Percentiles rank a stretch among this genome's conserved stretches.
phyloP scores from a whole-genome alignment of 2,797 vertebrate species.

The Taenioides sp. region DNA sequence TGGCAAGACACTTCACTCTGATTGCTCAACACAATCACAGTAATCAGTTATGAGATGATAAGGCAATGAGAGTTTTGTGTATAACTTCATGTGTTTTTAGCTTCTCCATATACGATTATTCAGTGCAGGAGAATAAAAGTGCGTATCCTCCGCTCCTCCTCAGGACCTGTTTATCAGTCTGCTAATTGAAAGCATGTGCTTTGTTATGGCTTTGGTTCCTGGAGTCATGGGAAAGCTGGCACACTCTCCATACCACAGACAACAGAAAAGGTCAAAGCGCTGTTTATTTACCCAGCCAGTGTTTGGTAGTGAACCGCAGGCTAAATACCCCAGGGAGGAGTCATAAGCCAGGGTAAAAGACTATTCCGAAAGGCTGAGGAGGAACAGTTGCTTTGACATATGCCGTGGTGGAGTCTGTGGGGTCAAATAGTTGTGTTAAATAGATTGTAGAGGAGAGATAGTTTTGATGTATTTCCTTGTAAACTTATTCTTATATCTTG shows the following conservation, averaged over 20 bases:
- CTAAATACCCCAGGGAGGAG: background rate
- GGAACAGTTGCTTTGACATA: background rate
- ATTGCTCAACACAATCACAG: too few species aligned
- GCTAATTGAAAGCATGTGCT: constrained; percentile 56
- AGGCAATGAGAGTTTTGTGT: too few species aligned
- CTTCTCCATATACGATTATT: background rate
- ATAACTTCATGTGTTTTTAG: background rate
- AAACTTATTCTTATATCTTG: too few species aligned
- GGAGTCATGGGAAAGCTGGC: constrained; percentile 38
- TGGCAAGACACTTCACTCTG: too few species aligned
- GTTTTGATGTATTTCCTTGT: too few species aligned
- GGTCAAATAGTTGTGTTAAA: background rate
- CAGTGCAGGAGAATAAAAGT: background rate
- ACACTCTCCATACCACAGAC: constrained; percentile 3
- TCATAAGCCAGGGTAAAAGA: background rate
- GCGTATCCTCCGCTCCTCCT: constrained; percentile 22
- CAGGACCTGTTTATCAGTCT: constrained; percentile 46
- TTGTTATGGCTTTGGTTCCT: constrained; percentile 48
- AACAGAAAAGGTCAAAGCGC: constrained; percentile 10
- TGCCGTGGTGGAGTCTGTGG: background rate
- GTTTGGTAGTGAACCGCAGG: constrained; percentile 4
- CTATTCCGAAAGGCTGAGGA: background rate
- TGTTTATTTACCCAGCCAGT: background rate
- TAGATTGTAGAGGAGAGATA: too few species aligned
- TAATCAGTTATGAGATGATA: too few species aligned